Conservation (phyloP, 2,888 invertebrate species). For the Aricia artaxerxes region DNA sequence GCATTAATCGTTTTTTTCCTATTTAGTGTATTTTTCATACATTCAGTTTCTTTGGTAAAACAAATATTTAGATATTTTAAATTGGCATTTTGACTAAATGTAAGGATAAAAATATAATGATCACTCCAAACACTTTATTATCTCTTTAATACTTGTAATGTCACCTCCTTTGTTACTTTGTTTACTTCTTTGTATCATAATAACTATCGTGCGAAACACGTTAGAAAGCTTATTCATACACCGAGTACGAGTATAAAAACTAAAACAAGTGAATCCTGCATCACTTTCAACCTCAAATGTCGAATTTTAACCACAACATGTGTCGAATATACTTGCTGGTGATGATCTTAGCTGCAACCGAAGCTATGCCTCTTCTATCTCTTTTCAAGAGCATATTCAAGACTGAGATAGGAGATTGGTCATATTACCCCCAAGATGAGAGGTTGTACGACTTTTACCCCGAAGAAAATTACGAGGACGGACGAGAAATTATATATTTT, state of each 20-base stretch:
- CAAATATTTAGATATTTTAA: too few relatives aligned
- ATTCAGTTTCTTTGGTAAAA: too few relatives aligned
- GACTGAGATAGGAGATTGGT: background rate
- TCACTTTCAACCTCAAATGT: background rate
- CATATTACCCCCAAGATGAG: background rate
- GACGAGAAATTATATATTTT: background rate
- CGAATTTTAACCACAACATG: background rate
- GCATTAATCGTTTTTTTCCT: too few relatives aligned
- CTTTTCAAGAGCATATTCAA: background rate
- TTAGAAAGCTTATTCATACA: constrained; percentile 7
- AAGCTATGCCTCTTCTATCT: constrained; percentile 1
- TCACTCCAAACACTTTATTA: background rate
- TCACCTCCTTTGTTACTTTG: background rate
- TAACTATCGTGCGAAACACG: background rate
- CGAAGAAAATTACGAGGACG: background rate
- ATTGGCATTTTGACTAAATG: background rate
- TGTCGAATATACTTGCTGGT: background rate
- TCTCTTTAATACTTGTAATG: background rate
- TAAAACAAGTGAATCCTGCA: background rate
- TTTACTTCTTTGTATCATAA: background rate
- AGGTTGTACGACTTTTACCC: background rate
- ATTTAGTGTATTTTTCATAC: too few relatives aligned
- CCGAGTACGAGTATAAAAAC: background rate
- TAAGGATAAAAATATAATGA: background rate
- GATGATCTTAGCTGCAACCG: background rate